Evolutionary conservation across 2,113 vertebrate species (phyloP).

Genomic region (Ovis canadensis): DNA sequence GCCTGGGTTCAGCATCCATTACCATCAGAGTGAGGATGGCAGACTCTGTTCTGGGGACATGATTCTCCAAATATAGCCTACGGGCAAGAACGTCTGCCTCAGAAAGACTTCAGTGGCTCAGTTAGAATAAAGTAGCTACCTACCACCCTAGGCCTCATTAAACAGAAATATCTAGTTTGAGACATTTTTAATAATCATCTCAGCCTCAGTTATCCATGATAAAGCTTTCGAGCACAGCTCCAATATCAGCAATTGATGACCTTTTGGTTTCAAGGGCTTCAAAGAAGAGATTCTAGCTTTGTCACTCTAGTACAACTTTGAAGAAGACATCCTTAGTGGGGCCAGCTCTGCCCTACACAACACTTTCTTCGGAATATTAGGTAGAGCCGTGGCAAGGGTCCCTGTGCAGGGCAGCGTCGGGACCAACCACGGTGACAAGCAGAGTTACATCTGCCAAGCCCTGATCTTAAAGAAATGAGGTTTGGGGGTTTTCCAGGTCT

Average conservation of each 20-base stretch:
- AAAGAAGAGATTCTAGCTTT: not conserved
- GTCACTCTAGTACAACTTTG: not conserved
- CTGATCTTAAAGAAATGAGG: not conserved
- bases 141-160: not conserved
- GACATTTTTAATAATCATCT: not conserved
- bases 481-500: not conserved
- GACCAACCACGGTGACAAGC: accelerated
- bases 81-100: not conserved
- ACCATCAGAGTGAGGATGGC: not conserved
- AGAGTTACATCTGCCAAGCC: not conserved
- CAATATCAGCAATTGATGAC: not conserved
- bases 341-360: not conserved
- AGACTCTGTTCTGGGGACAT: not conserved
- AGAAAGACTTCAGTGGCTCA: not conserved
- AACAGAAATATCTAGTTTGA: not conserved
- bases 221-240: not conserved
- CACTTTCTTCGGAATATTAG: not conserved
- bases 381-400: not conserved
- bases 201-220: not conserved
- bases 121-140: not conserved
- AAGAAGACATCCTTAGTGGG: not conserved
- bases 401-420: not conserved
- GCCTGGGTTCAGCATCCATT: not conserved
- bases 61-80: not conserved
- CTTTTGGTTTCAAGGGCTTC: not conserved